These are phyloP conservation scores for Rhingia campestris DNA, from an alignment of 2,888 invertebrate genomes.

Conservation along the genomic window DNA sequence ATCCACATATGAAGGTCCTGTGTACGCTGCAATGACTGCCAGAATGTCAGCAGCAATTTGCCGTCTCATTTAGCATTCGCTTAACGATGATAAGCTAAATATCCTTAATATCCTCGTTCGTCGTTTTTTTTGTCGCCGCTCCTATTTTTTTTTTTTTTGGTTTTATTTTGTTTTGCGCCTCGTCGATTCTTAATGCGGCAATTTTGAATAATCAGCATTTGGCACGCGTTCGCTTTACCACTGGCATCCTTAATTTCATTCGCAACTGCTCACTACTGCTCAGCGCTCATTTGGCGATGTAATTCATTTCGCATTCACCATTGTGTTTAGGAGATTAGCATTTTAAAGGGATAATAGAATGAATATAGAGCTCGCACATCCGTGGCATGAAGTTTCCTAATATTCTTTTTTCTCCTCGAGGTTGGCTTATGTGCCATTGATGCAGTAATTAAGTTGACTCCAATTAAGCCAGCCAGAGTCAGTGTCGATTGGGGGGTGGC, in stretches of 20 bases:
- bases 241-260: constrained; percentile 35
- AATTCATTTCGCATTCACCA: constrained; percentile 51
- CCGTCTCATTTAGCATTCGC: constrained; percentile 69
- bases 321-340: constrained; percentile 56
- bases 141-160: constrained; percentile 2
- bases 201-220: constrained; percentile 71
- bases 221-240: constrained; percentile 53
- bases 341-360: constrained; percentile 60
- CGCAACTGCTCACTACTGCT: constrained; percentile 16
- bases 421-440: constrained; percentile 30
- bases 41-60: constrained; percentile 61
- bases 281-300: constrained; percentile 37
- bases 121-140: background rate
- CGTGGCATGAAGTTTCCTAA: background rate
- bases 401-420: background rate
- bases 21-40: background rate
- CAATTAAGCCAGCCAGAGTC: constrained; percentile 11
- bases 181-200: constrained; percentile 47
- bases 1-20: background rate
- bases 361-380: constrained; percentile 26
- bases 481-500: background rate
- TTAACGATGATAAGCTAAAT: constrained; percentile 68
- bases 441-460: constrained; percentile 57
- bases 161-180: background rate
- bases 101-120: constrained; percentile 57